phyloP scores from a whole-genome alignment of 2,888 invertebrate genomes.

The Eumerus sabulonum region DNA sequence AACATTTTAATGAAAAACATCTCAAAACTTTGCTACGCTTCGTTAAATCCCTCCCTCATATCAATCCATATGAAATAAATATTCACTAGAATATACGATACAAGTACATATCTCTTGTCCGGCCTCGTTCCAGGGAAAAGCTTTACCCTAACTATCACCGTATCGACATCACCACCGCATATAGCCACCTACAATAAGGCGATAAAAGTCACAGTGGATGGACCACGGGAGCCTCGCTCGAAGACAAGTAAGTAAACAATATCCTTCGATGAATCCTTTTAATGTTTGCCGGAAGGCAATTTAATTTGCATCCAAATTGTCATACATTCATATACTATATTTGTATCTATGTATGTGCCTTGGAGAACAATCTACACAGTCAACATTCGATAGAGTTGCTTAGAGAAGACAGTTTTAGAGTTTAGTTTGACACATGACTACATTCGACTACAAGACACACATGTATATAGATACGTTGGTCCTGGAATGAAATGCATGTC shows the following conservation, averaged over 20 bases:
- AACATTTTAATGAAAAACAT: conserved; percentile 63
- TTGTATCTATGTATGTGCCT: not conserved
- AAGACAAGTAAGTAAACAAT: conserved; percentile 89
- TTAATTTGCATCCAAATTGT: conserved; percentile 58
- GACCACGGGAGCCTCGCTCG: conserved; percentile 95
- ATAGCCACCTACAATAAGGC: conserved; percentile 97
- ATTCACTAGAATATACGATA: conserved; percentile 47
- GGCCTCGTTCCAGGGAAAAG: conserved; percentile 90
- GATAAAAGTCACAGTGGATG: conserved; percentile 98
- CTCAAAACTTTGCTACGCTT: conserved; percentile 52
- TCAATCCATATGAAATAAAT: conserved; percentile 36
- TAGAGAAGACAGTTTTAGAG: conserved; percentile 17
- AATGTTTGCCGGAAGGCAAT: conserved; percentile 63
- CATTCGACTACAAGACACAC: too few relatives aligned
- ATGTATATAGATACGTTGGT: too few relatives aligned
- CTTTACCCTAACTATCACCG: conserved; percentile 96
- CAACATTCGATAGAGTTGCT: conserved; percentile 13
- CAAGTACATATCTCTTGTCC: not conserved
- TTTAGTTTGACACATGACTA: conserved; percentile 4
- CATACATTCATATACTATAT: too few relatives aligned
- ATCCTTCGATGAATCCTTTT: conserved; percentile 55
- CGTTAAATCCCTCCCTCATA: conserved; percentile 49
- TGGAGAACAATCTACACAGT: not conserved
- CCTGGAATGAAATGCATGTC: conserved; percentile 50
- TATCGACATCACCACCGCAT: conserved; percentile 96